Conservation (phyloP, 1,140 invertebrate genomes). For the Lysiphlebus fabarum region DNA sequence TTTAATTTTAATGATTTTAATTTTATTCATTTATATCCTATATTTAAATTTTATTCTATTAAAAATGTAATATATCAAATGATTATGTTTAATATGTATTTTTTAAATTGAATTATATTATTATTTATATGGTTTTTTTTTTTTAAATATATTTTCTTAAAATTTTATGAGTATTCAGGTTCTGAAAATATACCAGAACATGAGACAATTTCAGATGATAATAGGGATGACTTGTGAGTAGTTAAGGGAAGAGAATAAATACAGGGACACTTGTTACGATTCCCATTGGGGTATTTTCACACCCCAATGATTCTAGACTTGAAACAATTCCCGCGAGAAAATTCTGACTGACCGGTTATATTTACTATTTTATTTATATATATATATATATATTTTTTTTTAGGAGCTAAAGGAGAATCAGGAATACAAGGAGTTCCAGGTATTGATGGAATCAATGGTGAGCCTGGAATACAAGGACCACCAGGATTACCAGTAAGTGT, state of each 20-base stretch:
- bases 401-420: constrained; percentile 58
- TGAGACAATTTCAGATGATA: too few relatives aligned
- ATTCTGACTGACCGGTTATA: background rate
- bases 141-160: too few relatives aligned
- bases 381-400: constrained; percentile 26
- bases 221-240: background rate
- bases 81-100: too few relatives aligned
- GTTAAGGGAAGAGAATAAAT: background rate
- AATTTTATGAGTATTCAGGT: too few relatives aligned
- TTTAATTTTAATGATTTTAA: too few relatives aligned
- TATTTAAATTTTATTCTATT: too few relatives aligned
- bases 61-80: too few relatives aligned
- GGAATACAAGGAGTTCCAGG: constrained; percentile 61
- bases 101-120: too few relatives aligned
- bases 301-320: constrained; percentile 14
- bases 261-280: constrained; percentile 6
- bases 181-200: too few relatives aligned
- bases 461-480: constrained; percentile 64
- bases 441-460: constrained; percentile 61
- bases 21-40: too few relatives aligned
- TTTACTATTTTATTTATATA: constrained; percentile 2
- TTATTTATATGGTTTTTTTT: too few relatives aligned
- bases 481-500: constrained; percentile 67
- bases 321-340: constrained; percentile 5
- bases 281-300: constrained; percentile 16